These are phyloP conservation scores for Mythimna pallens DNA, from an alignment of 2,888 invertebrate species.

Conservation along the genomic window DNA sequence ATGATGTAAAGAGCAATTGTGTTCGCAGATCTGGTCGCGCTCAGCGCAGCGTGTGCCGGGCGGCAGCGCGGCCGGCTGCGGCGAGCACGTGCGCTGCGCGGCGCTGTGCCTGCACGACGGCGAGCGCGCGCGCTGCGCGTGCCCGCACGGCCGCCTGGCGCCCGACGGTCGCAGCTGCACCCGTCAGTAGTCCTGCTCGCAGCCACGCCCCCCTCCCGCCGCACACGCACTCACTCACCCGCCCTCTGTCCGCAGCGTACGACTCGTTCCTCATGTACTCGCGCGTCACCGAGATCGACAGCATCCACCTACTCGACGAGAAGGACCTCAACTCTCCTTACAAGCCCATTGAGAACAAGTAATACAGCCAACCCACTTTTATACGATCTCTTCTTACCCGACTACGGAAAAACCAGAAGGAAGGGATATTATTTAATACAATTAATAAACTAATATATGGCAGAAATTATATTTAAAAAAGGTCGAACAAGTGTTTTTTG, in stretches of 20 bases:
- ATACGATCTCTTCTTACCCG: not conserved
- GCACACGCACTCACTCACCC: not conserved
- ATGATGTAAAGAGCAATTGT: no score
- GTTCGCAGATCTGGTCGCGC: conserved; percentile 62
- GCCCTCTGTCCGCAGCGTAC: conserved; percentile 90
- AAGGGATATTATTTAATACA: no score
- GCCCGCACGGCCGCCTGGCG: conserved; percentile 95
- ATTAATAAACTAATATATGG: no score
- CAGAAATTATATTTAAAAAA: no score
- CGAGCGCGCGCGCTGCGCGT: conserved; percentile 93
- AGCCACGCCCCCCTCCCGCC: no score
- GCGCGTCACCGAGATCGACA: conserved; percentile 95
- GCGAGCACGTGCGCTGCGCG: conserved; percentile 90
- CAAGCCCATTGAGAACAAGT: conserved; percentile 92
- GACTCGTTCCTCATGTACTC: conserved; percentile 96
- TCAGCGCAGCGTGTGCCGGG: conserved; percentile 75
- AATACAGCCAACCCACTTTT: conserved; percentile 17
- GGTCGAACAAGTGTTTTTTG: no score
- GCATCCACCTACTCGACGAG: conserved; percentile 94
- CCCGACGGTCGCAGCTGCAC: conserved; percentile 92
- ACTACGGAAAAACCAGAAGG: no score
- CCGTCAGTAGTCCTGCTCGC: conserved; percentile 75
- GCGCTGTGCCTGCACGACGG: conserved; percentile 95
- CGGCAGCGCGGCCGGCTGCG: conserved; percentile 75
- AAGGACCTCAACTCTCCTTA: conserved; percentile 94